Percentiles rank a stretch among this genome's conserved stretches.
Conservation (phyloP, 2,113 vertebrate genomes). For the Reinhardtius hippoglossoides region DNA sequence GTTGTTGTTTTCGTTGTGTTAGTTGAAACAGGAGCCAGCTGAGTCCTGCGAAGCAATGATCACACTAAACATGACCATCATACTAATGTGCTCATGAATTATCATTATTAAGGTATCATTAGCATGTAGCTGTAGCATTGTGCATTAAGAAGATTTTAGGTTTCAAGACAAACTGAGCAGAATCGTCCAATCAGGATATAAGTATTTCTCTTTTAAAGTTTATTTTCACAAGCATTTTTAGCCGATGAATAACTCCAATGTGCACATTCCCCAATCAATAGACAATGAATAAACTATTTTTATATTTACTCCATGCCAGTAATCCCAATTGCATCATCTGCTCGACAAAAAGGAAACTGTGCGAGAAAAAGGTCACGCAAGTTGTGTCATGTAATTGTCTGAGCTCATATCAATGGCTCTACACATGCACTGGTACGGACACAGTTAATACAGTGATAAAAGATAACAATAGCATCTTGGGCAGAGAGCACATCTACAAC, state of each 20-base stretch:
- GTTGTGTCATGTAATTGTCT: not conserved
- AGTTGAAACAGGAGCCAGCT: not conserved
- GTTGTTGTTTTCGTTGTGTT: not conserved
- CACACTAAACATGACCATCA: not conserved
- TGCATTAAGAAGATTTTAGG: not conserved
- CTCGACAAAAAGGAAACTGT: not conserved
- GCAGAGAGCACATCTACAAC: not conserved
- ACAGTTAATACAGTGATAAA: not conserved
- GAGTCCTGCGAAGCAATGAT: not conserved
- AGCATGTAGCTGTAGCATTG: not conserved
- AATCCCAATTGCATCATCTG: not conserved
- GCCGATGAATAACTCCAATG: not conserved
- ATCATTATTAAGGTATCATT: not conserved
- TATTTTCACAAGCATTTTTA: not conserved
- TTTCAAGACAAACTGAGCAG: not conserved
- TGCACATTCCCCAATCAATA: too few species aligned
- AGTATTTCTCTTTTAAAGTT: too few species aligned
- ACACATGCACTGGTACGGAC: not conserved
- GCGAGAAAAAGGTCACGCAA: too few species aligned
- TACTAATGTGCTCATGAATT: constrained; percentile 11
- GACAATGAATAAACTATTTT: too few species aligned
- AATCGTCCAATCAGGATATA: not conserved
- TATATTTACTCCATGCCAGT: too few species aligned
- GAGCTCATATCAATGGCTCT: not conserved
- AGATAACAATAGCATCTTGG: too few species aligned